These are phyloP conservation scores for Lasiurus borealis DNA, from an alignment of 2,113 vertebrate genomes.

Conservation along the genomic window DNA sequence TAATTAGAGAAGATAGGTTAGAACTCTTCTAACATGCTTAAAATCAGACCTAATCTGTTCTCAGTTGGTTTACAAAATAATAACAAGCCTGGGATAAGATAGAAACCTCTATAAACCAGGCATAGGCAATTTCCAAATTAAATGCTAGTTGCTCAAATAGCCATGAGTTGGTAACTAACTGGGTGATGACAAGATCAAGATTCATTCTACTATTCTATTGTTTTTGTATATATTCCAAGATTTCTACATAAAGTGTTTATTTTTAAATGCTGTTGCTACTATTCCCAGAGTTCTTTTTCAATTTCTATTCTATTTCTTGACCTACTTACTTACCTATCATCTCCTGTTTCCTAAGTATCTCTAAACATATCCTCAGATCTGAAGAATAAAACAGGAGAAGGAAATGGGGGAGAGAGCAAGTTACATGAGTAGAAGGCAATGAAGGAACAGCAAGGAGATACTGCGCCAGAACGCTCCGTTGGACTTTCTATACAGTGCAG, in stretches of 20 bases:
- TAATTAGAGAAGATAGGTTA: conserved; percentile 11
- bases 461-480: background rate
- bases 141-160: conserved; percentile 11
- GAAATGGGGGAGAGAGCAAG: too few relatives aligned
- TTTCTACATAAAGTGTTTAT: background rate
- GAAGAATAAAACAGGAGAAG: background rate
- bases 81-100: background rate
- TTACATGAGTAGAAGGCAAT: background rate
- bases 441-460: background rate
- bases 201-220: background rate
- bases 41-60: conserved; percentile 37
- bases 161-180: background rate
- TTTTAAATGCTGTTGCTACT: conserved; percentile 8
- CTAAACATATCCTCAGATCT: background rate
- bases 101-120: background rate
- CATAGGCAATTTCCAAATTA: conserved; percentile 33
- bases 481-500: background rate
- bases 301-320: background rate
- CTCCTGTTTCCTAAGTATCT: background rate
- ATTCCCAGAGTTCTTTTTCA: conserved; percentile 16
- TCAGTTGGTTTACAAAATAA: conserved; percentile 15
- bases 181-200: background rate
- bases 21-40: conserved; percentile 27
- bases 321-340: background rate
- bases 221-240: background rate